Evolutionary conservation across 2,888 invertebrate species (phyloP).

Genomic region (Spilarctia lutea): DNA sequence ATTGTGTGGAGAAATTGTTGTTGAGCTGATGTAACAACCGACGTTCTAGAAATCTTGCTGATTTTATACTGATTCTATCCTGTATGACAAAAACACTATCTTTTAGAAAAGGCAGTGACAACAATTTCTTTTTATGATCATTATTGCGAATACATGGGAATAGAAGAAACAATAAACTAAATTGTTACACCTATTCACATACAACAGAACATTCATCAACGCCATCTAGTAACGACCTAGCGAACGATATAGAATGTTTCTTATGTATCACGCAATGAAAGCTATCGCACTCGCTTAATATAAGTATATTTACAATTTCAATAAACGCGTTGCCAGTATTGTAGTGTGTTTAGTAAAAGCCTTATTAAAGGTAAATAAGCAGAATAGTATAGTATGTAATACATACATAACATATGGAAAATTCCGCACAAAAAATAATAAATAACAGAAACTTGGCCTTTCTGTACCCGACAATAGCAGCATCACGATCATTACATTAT

Average conservation of each 20-base stretch:
- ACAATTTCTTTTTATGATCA: background rate
- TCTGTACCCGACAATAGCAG: constrained; percentile 25
- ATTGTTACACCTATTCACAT: background rate
- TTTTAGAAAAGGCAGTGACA: background rate
- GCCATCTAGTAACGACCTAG: background rate
- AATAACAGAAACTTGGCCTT: constrained; percentile 12
- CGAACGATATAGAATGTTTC: background rate
- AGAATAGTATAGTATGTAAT: background rate
- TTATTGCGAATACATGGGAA: background rate
- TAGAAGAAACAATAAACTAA: background rate
- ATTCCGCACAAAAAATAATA: background rate
- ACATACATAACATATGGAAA: background rate
- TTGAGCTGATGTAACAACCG: constrained; percentile 1
- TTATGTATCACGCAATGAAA: background rate
- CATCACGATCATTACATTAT: constrained; percentile 32
- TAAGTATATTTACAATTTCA: no score
- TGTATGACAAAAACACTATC: background rate
- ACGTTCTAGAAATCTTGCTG: background rate
- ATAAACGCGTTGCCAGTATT: no score
- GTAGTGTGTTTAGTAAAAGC: background rate
- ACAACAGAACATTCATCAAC: background rate
- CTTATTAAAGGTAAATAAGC: background rate
- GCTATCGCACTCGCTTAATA: background rate
- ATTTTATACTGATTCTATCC: background rate
- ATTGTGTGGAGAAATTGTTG: constrained; percentile 3